These are phyloP conservation scores for Oncopeltus fasciatus DNA, from an alignment of 1,140 invertebrate species.

Conservation along the genomic window DNA sequence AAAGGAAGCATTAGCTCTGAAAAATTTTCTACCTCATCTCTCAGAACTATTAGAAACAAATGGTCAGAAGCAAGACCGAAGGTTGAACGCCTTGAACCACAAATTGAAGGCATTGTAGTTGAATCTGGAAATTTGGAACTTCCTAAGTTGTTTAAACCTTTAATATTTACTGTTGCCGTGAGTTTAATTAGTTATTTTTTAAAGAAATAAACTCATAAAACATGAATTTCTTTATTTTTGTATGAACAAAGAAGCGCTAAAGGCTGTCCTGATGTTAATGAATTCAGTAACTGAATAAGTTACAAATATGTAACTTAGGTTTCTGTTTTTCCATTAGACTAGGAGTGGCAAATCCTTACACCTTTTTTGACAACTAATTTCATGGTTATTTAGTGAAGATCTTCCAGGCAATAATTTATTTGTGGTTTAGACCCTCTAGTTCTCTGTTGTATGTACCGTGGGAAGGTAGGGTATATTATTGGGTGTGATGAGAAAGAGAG, in stretches of 20 bases:
- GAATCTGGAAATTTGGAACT: background rate
- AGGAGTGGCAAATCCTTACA: background rate
- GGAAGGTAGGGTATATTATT: too few relatives aligned
- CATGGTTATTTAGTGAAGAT: too few relatives aligned
- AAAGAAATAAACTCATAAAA: too few relatives aligned
- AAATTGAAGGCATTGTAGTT: constrained; percentile 3
- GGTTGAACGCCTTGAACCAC: constrained; percentile 6
- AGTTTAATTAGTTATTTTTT: constrained; percentile 25
- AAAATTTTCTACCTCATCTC: background rate
- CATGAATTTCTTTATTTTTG: background rate
- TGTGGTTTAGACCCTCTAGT: too few relatives aligned
- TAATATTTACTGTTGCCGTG: constrained; percentile 54
- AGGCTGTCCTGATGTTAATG: too few relatives aligned
- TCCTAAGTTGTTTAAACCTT: constrained; percentile 40
- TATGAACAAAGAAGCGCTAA: background rate
- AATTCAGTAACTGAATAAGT: too few relatives aligned
- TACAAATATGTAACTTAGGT: background rate
- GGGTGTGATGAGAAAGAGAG: too few relatives aligned
- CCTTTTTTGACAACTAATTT: background rate
- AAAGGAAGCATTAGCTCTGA: too few relatives aligned
- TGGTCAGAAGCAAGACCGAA: background rate
- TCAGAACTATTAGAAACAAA: background rate
- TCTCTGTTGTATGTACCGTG: too few relatives aligned
- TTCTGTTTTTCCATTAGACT: background rate
- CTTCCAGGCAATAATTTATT: too few relatives aligned